phyloP scores from a whole-genome alignment of 2,888 invertebrate genomes.

The Tachina lurida region DNA sequence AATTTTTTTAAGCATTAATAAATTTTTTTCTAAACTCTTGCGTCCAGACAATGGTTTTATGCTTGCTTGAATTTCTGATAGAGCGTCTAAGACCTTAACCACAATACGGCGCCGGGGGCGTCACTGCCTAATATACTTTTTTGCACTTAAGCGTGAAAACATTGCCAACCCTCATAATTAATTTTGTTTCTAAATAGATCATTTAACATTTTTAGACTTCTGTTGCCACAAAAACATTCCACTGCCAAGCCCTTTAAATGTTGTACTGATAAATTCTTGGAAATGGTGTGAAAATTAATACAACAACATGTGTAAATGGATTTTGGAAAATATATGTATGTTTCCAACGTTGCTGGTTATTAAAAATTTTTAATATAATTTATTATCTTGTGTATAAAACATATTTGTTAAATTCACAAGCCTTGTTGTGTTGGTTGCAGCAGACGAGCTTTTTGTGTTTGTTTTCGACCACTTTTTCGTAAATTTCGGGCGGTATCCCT shows the following conservation, averaged over 20 bases:
- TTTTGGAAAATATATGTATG: background rate
- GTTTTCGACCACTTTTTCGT: too few relatives aligned
- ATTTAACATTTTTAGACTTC: conserved; percentile 38
- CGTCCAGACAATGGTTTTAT: conserved; percentile 50
- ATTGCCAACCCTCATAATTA: conserved; percentile 42
- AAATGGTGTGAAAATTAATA: conserved; percentile 60
- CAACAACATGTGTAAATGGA: conserved; percentile 24
- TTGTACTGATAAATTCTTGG: conserved; percentile 47
- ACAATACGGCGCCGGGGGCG: conserved; percentile 65
- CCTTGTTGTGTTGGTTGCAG: too few relatives aligned
- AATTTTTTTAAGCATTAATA: conserved; percentile 17
- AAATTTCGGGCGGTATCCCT: too few relatives aligned
- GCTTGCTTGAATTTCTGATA: conserved; percentile 54
- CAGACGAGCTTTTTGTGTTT: too few relatives aligned
- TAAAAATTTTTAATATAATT: too few relatives aligned
- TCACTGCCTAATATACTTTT: conserved; percentile 39
- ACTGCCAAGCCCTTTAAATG: conserved; percentile 3
- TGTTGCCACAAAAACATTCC: conserved; percentile 11
- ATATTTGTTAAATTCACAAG: too few relatives aligned
- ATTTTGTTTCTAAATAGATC: conserved; percentile 48
- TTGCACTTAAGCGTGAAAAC: conserved; percentile 61
- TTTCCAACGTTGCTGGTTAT: too few relatives aligned
- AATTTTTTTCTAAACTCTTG: background rate
- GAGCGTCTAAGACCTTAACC: conserved; percentile 35
- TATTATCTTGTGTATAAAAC: too few relatives aligned